These are phyloP conservation scores for Ceyx melanurus DNA, from an alignment of 2,113 vertebrate species.

Conservation along the genomic window DNA sequence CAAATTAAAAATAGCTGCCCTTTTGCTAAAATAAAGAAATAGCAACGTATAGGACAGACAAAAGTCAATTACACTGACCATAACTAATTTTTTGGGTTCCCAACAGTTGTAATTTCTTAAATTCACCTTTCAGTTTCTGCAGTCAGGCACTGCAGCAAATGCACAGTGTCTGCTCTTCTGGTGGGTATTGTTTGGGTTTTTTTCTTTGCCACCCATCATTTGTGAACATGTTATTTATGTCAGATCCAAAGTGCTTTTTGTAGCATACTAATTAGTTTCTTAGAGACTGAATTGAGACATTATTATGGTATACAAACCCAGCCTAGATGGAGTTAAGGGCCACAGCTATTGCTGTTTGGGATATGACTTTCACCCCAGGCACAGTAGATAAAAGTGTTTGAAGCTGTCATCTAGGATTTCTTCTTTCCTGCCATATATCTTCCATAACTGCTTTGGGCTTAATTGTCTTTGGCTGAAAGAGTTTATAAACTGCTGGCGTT, in stretches of 20 bases:
- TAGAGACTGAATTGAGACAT: background rate
- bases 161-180: background rate
- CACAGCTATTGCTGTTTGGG: background rate
- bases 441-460: background rate
- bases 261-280: background rate
- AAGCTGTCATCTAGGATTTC: background rate
- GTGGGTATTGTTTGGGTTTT: background rate
- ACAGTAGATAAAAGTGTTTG: background rate
- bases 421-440: background rate
- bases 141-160: background rate
- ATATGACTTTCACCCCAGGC: background rate
- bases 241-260: background rate
- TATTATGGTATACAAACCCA: too few species aligned
- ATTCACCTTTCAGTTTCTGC: rapidly evolving
- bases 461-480: background rate
- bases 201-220: background rate
- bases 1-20: background rate
- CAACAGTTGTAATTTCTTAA: background rate
- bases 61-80: background rate
- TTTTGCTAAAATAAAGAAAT: background rate
- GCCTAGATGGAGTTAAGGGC: background rate
- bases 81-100: background rate
- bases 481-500: background rate
- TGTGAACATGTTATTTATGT: background rate
- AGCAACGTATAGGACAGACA: background rate